phyloP scores from a whole-genome alignment of 2,797 vertebrate genomes.

The Molossus alvarezi region DNA sequence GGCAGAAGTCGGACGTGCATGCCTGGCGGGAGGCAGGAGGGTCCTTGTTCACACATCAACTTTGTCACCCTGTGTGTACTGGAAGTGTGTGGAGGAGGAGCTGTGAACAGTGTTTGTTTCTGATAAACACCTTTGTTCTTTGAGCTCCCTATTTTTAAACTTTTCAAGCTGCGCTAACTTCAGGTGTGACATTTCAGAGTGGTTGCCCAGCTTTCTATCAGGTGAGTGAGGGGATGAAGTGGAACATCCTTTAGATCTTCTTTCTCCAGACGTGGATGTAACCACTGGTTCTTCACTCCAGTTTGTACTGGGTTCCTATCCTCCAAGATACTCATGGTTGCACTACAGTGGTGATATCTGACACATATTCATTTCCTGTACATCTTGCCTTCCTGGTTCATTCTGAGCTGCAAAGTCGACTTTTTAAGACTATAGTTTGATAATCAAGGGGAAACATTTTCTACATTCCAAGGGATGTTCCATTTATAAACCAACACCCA shows the following conservation, averaged over 20 bases:
- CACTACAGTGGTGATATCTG: not conserved
- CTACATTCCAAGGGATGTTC: not conserved
- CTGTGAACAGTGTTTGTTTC: constrained; percentile 74
- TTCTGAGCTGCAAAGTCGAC: not conserved
- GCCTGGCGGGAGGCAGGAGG: not conserved
- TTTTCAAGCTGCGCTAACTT: constrained; percentile 78
- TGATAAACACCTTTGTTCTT: constrained; percentile 79
- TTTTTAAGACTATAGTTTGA: not conserved
- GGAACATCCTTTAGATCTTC: not conserved
- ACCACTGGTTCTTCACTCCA: not conserved
- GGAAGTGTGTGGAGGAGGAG: constrained; percentile 43
- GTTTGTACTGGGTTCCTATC: not conserved
- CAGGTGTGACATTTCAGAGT: constrained; percentile 82
- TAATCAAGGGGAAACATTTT: constrained; percentile 11
- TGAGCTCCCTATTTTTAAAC: constrained; percentile 80
- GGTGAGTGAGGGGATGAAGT: not conserved
- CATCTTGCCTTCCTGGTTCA: not conserved
- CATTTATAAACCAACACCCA: not conserved
- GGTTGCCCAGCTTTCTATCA: constrained; percentile 63
- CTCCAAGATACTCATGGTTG: not conserved
- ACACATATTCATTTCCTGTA: not conserved
- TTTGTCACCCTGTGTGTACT: constrained; percentile 52
- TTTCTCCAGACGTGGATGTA: not conserved
- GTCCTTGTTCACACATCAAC: constrained; percentile 59
- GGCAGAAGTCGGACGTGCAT: not conserved